Base-by-base conservation (phyloP, 2,113 vertebrate species). In the Notarius quadriscutis region DNA sequence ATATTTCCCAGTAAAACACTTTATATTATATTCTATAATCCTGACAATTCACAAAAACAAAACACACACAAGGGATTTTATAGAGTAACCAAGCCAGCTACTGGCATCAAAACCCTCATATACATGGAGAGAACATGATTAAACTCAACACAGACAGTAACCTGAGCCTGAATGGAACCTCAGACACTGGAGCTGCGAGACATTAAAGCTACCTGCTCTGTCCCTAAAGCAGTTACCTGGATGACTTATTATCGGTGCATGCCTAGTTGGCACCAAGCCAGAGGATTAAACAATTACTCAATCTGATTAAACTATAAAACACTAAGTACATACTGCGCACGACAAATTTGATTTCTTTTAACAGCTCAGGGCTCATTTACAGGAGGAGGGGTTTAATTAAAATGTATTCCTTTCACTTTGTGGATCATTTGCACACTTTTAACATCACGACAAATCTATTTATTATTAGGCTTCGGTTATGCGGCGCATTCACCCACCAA, bases 301-400 rank as follows among this genome's bases (percentile, higher is more conserved):
- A 80, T 58, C 53, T 34, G 55, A 80, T 80, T 34, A 53, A 77
- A 77, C 74, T 77, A 80, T 60, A 60, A 34, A 79, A 30, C 51
- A 58, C 77, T 80, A 34, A 17, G 50, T 34, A 34, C 78, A 80
- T 60, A 58, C 27, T 11, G 15, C 2, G 17, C 7, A 18, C 11
- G 9, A 34, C 27, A 80, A 34, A 80, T 80, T 20, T 34, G n/a
- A 57, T 80, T 80, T 30, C 53, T 30, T 80, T 57, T 80, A 57
- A 80, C 18, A 17, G n/a, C 55, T 17, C n/a, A 55, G n/a, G n/a
- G 10, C 7, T 11, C 55, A 22, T 80, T 80, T 30, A 80, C n/a
- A 17, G 2, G 27, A 58, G 17, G n/a, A 58, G 8, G 5, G 27
- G 14, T 27, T 34, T 58, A 80, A 30, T 5, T 4, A 58, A 58